phyloP scores from a whole-genome alignment of 2,888 invertebrate species.

The Archips xylosteana region DNA sequence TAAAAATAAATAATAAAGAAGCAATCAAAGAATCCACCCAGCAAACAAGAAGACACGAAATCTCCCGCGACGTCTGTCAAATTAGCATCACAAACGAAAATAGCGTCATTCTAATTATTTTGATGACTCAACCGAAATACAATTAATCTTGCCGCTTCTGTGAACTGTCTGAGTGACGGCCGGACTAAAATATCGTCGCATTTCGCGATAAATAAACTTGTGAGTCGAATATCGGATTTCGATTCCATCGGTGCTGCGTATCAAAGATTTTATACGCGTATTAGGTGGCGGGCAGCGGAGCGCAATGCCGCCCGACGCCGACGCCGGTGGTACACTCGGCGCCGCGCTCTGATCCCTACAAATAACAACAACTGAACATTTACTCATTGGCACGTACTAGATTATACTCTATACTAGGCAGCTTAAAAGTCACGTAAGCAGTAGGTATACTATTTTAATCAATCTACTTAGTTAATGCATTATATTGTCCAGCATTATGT shows the following conservation, averaged over 20 bases:
- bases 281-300: slow-evolving; percentile 66
- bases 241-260: slow-evolving; percentile 84
- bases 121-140: slow-evolving; percentile 86
- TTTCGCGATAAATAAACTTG: slow-evolving; percentile 84
- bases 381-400: not conserved
- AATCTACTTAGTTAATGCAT: too few species aligned
- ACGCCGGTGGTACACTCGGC: slow-evolving; percentile 29
- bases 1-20: slow-evolving; percentile 71
- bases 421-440: too few species aligned
- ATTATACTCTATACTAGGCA: not conserved
- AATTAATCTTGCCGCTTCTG: slow-evolving; percentile 85
- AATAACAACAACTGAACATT: not conserved
- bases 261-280: slow-evolving; percentile 80
- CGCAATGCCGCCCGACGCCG: slow-evolving; percentile 64
- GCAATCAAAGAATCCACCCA: slow-evolving; percentile 75
- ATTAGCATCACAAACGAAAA: slow-evolving; percentile 85
- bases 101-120: slow-evolving; percentile 86
- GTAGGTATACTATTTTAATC: too few species aligned
- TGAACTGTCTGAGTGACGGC: slow-evolving; percentile 84
- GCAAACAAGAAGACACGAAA: slow-evolving; percentile 76
- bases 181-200: slow-evolving; percentile 84
- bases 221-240: slow-evolving; percentile 82
- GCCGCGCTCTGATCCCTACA: not conserved
- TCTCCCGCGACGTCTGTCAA: slow-evolving; percentile 86
- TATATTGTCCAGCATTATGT: too few species aligned